A percentile compares a stretch with the other conserved stretches of the same genome.
Conservation (phyloP, 2,113 vertebrate species). For the Galeopterus variegatus region DNA sequence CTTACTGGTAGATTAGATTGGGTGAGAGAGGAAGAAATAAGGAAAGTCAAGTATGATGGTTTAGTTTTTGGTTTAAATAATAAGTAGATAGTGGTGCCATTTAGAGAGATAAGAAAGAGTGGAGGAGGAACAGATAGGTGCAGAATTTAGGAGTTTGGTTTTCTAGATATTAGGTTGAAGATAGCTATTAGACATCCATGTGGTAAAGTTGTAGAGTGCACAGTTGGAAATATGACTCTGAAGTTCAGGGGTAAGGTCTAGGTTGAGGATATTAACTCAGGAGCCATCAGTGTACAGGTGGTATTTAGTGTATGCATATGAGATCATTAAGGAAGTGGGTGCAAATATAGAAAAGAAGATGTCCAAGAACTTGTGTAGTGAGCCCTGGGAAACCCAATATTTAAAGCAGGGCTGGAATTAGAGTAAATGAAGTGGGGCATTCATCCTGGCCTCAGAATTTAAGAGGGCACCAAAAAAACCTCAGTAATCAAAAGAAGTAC, state of each 20-base stretch:
- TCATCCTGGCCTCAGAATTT: background rate
- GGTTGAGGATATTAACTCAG: background rate
- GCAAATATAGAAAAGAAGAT: background rate
- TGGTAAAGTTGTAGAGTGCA: background rate
- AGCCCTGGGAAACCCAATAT: background rate
- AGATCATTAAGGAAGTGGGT: background rate
- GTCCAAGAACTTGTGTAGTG: background rate
- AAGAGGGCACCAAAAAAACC: background rate
- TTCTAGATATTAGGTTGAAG: background rate
- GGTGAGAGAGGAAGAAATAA: background rate
- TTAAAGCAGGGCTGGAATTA: background rate
- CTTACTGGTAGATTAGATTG: background rate
- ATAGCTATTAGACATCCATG: background rate
- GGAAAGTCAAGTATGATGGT: background rate
- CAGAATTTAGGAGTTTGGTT: background rate
- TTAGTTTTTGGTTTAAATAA: background rate
- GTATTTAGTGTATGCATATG: background rate
- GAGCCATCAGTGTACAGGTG: background rate
- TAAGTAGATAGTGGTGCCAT: background rate
- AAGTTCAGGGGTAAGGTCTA: background rate
- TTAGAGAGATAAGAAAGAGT: background rate
- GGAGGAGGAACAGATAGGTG: background rate
- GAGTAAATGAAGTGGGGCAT: background rate
- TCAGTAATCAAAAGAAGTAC: background rate
- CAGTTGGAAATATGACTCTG: background rate